Evolutionary conservation across 1,140 invertebrate species (phyloP).

Genomic region (Drosophila prosaltans): DNA sequence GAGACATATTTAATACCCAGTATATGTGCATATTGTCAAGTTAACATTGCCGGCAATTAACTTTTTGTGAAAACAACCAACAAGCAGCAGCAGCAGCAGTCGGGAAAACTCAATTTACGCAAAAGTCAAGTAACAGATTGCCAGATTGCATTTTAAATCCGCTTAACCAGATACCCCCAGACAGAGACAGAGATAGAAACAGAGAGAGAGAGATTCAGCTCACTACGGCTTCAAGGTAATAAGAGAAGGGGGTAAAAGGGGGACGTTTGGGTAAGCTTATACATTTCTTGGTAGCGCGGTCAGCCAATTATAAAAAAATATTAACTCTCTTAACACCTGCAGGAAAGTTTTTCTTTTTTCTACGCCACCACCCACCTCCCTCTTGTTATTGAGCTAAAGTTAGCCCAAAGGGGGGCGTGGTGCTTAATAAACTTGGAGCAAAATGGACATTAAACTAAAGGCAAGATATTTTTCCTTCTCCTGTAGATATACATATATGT

Average conservation of each 20-base stretch:
- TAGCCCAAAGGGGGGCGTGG: too few species aligned
- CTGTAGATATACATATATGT: too few species aligned
- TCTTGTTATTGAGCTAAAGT: too few species aligned
- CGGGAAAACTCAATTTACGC: slow-evolving; percentile 64
- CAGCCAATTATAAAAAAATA: slow-evolving; percentile 69
- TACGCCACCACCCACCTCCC: too few species aligned
- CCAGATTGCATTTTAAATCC: slow-evolving; percentile 42
- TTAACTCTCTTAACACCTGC: slow-evolving; percentile 48
- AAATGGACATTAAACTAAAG: too few species aligned
- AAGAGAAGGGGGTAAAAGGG: slow-evolving; percentile 11
- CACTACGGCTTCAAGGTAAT: slow-evolving; percentile 1
- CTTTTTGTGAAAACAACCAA: slow-evolving; percentile 51
- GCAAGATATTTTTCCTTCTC: too few species aligned
- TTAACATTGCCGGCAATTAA: slow-evolving; percentile 71
- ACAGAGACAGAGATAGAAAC: too few species aligned
- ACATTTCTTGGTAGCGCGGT: slow-evolving; percentile 36
- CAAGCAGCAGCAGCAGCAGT: slow-evolving; percentile 15
- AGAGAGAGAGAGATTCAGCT: neutral
- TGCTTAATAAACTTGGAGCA: too few species aligned
- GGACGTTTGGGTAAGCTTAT: neutral
- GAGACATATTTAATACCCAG: slow-evolving; percentile 19
- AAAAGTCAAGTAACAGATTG: slow-evolving; percentile 62
- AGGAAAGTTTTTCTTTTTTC: neutral
- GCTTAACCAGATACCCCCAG: slow-evolving; percentile 22
- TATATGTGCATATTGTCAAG: slow-evolving; percentile 55